Conservation (phyloP, 2,113 vertebrate species). For the Eublepharis macularius region DNA sequence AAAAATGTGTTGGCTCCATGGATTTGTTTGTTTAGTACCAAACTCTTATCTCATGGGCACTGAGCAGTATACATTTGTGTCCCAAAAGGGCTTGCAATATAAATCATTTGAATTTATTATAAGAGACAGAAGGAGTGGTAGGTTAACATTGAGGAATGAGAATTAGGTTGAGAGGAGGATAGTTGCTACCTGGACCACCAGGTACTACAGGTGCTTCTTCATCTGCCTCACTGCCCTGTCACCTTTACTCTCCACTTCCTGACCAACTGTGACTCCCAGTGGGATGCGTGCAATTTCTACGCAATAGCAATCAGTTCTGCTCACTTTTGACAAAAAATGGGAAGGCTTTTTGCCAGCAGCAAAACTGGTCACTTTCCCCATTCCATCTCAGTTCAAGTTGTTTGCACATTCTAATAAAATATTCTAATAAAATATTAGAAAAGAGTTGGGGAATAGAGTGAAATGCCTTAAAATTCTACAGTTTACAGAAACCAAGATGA, state of each 20-base stretch:
- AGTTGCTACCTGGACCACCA: not conserved
- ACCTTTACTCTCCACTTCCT: not conserved
- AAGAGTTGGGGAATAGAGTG: not conserved
- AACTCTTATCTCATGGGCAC: no score
- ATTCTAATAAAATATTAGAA: not conserved
- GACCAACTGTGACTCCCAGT: not conserved
- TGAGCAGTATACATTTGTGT: no score
- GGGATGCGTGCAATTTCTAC: not conserved
- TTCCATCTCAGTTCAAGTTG: not conserved
- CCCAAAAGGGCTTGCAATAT: no score
- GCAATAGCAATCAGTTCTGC: not conserved
- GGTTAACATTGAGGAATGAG: not conserved
- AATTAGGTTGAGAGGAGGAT: not conserved
- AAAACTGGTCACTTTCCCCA: not conserved
- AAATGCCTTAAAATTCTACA: no score
- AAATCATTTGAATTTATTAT: no score
- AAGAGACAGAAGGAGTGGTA: not conserved
- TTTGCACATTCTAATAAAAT: not conserved
- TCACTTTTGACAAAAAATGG: not conserved
- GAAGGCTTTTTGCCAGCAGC: not conserved
- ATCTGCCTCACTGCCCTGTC: not conserved
- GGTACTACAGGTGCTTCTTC: not conserved
- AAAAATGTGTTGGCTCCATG: no score
- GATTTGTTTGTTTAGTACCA: no score
- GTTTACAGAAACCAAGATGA: not conserved